Base-by-base conservation (phyloP, 2,113 vertebrate genomes). In the Dinomys branickii region DNA sequence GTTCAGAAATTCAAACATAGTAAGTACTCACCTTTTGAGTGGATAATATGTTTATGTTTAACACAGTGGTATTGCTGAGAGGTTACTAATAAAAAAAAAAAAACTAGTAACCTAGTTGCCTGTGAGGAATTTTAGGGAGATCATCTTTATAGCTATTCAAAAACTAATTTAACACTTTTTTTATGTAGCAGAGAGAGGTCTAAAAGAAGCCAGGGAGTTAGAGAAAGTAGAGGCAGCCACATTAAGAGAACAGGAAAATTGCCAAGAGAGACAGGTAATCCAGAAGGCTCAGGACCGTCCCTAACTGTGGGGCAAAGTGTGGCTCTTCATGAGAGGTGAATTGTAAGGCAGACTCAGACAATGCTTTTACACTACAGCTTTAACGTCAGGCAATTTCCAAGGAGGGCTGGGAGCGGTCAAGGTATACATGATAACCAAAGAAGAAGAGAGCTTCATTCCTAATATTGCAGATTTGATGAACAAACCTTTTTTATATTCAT, bases 131-230 rank as follows among this genome's bases (percentile, higher is more conserved):
- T 95, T 96, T 38, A 73, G 47, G 91, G 11, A 91, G 20, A 58
- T 14, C 2, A 73, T 3, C 8, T 6, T 88, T 82, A 59, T 1
- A 92, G 6, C 17, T 67, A 61, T 85, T 33, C 54, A 82, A 95
- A 94, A 75, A 71, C 78, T 56, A 56, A 85, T 75, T 92, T 82
- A n/a, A n/a, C n/a, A n/a, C n/a, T n/a, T n/a, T n/a, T 52, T 86
- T 67, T 63, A 35, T 20, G 83, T 8, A 54, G 13, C 61, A 96
- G 35, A 47, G 35, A 83, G 38, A 94, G 38, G 12, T 10, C 73
- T 1, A 69, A 14, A 80, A 41, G 44, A 92, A 94, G 20, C 7
- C 28, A 59, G n/a, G 7, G 20, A 89, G 75, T 38, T 33, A 73
- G n/a, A 85, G 8, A 59, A 69, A 92, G 71, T 1, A 30, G 12